phyloP scores from a whole-genome alignment of 2,113 vertebrate genomes.

The Ceratotherium simum region DNA sequence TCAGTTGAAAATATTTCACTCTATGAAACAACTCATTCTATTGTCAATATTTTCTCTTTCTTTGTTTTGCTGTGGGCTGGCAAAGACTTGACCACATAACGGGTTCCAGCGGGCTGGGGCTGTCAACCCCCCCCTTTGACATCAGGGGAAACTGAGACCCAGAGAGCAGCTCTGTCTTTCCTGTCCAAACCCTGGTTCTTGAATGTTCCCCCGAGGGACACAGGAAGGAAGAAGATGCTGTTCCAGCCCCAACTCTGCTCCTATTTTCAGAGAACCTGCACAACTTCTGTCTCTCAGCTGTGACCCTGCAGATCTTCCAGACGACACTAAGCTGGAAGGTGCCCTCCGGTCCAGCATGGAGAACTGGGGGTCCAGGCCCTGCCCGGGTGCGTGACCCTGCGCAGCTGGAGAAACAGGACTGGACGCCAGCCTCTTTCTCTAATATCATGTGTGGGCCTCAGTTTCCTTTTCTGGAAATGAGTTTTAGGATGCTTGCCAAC shows the following conservation, averaged over 20 bases:
- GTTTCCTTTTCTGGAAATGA: not conserved
- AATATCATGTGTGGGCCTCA: not conserved
- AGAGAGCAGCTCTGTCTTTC: not conserved
- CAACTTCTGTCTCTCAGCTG: not conserved
- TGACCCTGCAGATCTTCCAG: accelerated
- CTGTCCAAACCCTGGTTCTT: not conserved
- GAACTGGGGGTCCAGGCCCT: too few species aligned
- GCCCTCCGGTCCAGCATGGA: too few species aligned
- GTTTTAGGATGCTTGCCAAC: not conserved
- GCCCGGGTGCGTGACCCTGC: not conserved
- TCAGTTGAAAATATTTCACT: not conserved
- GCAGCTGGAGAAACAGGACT: not conserved
- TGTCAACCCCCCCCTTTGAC: not conserved
- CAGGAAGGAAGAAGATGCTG: not conserved
- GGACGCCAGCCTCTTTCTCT: not conserved
- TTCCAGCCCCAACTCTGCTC: not conserved
- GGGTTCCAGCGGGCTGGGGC: not conserved
- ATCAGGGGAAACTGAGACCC: not conserved
- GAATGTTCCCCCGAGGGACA: not conserved
- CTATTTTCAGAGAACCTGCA: not conserved
- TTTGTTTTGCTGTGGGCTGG: not conserved
- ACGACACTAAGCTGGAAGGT: not conserved
- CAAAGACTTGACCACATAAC: not conserved
- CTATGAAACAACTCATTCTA: not conserved
- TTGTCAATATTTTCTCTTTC: not conserved